These are phyloP conservation scores for Cossypha niveicapilla DNA, from an alignment of 2,797 vertebrate species.

Conservation along the genomic window DNA sequence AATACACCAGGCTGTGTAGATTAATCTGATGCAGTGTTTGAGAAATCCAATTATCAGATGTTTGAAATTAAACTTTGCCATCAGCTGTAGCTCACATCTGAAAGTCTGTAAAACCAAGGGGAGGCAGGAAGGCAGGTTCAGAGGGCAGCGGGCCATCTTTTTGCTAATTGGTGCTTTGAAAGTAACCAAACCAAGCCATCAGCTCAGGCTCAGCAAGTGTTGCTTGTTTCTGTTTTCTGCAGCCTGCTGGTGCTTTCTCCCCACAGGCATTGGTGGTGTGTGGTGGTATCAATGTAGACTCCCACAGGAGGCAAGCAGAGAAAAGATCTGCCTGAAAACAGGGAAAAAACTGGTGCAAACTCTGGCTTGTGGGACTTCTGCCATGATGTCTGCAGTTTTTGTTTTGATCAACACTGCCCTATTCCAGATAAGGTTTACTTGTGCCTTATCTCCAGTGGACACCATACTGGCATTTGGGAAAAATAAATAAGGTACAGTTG, in stretches of 20 bases:
- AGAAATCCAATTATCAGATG: not conserved
- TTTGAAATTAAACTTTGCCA: conserved; percentile 4
- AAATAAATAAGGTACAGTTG: not conserved
- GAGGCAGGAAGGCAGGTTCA: not conserved
- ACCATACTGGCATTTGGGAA: not conserved
- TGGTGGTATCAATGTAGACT: not conserved
- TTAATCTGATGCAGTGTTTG: not conserved
- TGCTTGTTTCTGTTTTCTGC: not conserved
- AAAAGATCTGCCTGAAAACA: not conserved
- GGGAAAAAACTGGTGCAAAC: not conserved
- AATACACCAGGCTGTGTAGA: not conserved
- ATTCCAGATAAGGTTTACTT: not conserved
- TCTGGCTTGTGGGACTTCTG: not conserved
- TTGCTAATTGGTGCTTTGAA: not conserved
- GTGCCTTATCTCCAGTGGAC: not conserved
- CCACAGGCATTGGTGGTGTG: not conserved
- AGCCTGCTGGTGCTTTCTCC: not conserved
- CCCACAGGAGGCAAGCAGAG: not conserved
- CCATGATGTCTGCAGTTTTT: not conserved
- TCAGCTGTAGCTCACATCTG: not conserved
- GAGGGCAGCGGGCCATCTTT: not conserved
- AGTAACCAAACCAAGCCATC: not conserved
- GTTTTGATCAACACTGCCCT: not conserved
- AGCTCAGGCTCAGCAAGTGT: not conserved
- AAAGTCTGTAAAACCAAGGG: not conserved